phyloP scores from a whole-genome alignment of 2,888 invertebrate species.

The Fragum fragum region DNA sequence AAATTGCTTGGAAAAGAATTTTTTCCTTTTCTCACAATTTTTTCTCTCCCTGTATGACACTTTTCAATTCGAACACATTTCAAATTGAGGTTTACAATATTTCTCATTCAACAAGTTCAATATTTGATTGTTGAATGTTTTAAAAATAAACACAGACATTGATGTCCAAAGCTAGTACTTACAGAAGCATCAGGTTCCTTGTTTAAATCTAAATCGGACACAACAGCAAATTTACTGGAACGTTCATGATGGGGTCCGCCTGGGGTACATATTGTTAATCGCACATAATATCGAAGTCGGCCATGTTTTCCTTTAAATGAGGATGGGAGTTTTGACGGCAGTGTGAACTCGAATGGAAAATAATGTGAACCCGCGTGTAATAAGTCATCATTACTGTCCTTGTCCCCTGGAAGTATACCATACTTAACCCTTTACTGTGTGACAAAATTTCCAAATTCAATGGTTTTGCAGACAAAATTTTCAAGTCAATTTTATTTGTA shows the following conservation, averaged over 20 bases:
- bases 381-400: slow-evolving; percentile 80
- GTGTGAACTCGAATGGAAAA: slow-evolving; percentile 83
- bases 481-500: no score
- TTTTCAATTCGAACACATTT: no score
- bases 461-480: no score
- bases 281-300: slow-evolving; percentile 80
- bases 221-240: slow-evolving; percentile 83
- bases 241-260: slow-evolving; percentile 82
- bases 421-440: no score
- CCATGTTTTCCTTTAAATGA: slow-evolving; percentile 84
- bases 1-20: background rate
- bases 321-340: slow-evolving; percentile 79
- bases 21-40: background rate
- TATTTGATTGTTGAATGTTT: no score
- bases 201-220: slow-evolving; percentile 80
- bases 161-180: no score
- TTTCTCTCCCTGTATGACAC: no score
- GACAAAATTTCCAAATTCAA: no score
- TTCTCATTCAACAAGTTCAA: no score
- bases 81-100: no score
- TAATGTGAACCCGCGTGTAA: slow-evolving; percentile 83
- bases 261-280: slow-evolving; percentile 81
- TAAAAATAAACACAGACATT: no score
- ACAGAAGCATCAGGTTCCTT: slow-evolving; percentile 82
- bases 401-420: slow-evolving; percentile 74